phyloP scores from a whole-genome alignment of 2,797 vertebrate genomes.

The Loriculus beryllinus region DNA sequence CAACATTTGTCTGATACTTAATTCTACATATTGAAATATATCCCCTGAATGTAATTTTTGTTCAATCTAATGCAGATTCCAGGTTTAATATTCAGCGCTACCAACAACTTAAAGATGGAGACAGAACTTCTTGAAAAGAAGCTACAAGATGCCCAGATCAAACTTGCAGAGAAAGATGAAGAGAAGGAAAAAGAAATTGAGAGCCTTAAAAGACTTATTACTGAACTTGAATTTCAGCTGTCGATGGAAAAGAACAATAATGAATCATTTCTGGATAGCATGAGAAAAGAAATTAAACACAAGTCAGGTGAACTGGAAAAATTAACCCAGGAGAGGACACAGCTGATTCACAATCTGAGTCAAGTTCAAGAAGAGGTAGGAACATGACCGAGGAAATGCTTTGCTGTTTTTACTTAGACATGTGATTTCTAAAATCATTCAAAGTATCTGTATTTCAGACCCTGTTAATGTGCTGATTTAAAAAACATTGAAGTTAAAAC shows the following conservation, averaged over 20 bases:
- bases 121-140: conserved; percentile 70
- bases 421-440: neutral
- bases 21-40: neutral
- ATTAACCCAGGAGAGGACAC: conserved; percentile 72
- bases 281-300: conserved; percentile 75
- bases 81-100: conserved; percentile 72
- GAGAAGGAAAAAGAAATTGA: conserved; percentile 73
- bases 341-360: conserved; percentile 74
- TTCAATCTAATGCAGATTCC: conserved; percentile 71
- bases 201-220: conserved; percentile 67
- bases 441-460: neutral
- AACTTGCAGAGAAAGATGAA: conserved; percentile 70
- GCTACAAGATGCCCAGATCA: conserved; percentile 63
- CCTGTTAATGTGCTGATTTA: neutral
- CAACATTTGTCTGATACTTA: neutral
- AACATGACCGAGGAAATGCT: neutral
- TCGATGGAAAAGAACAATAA: conserved; percentile 72
- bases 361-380: conserved; percentile 83
- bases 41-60: neutral
- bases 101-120: conserved; percentile 72
- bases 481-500: neutral
- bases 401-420: neutral
- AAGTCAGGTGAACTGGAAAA: conserved; percentile 80
- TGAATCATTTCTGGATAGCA: conserved; percentile 56
- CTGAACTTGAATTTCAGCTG: conserved; percentile 71